Base-by-base conservation (phyloP, 1,140 invertebrate species). In the Drosophila rufa region DNA sequence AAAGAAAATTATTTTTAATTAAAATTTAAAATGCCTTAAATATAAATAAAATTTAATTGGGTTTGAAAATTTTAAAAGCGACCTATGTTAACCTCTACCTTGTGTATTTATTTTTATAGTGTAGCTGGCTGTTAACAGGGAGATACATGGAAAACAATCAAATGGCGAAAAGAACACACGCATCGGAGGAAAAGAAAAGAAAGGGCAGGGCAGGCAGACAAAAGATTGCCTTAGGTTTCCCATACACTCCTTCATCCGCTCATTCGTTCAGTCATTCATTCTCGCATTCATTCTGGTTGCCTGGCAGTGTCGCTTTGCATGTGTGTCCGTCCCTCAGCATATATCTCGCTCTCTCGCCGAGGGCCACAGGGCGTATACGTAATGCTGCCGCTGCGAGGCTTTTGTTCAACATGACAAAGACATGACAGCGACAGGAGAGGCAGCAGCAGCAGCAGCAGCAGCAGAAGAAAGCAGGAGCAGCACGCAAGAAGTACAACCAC, bases 401-500 rank as follows among this genome's bases (percentile, higher is more conserved):
- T 87, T 87, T 87, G 84, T 87, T 89, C 84, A 84, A 87, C 84
- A 89, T 87, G 84, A 87, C 84, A 87, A 89, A 89, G 84, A 87
- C 84, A 87, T 84, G 84, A 87, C 84, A 87, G 83, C 80, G 61
- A 65, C 65, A 75, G 75, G 50, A 60, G 56, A 47, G 57, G 47
- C 51, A 25, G 43, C 60, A 42, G 45, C 67, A 46, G 40, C 36
- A 36, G 36, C 11, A 27, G 56, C 36, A 27, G 40, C 22, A 45
- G 38, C 14, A 27, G 15, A 38, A 55, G 51, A 55, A 55, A 38
- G 33, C 33, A 22, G 51, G 51, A 38, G 30, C 64, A 46, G 33
- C 58, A 74, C 55, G 68, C 68, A 73, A 69, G 51, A 42, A 57
- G 25, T 57, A 71, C 50, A 58, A 67, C 64, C 50, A 56, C 51